phyloP scores from a whole-genome alignment of 2,888 invertebrate species.

The Tenthredo distinguenda region DNA sequence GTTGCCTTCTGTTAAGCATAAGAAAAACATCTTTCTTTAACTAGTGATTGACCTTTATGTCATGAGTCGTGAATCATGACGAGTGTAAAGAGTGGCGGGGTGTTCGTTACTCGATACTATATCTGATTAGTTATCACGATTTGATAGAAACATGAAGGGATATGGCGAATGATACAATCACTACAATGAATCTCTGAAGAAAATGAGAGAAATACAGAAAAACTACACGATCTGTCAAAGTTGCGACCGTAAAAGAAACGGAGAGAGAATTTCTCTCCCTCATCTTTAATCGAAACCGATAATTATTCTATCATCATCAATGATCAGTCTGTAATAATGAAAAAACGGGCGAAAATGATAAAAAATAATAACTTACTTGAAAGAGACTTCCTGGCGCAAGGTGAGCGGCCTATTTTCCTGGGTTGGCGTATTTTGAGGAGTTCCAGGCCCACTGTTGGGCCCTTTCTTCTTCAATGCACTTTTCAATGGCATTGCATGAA shows the following conservation, averaged over 20 bases:
- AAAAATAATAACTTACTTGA: constrained; percentile 83
- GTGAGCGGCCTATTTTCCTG: constrained; percentile 85
- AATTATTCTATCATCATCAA: neutral
- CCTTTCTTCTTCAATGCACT: constrained; percentile 93
- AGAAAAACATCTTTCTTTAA: constrained; percentile 76
- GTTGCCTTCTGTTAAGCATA: constrained; percentile 88
- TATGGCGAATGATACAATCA: constrained; percentile 49
- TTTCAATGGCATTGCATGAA: constrained; percentile 94
- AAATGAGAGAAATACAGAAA: neutral
- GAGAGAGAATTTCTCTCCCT: neutral
- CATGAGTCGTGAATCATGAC: constrained; percentile 55
- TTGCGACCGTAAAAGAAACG: neutral
- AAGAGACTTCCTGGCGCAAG: constrained; percentile 87
- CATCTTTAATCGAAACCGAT: neutral
- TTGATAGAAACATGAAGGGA: constrained; percentile 34
- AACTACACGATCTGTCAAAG: neutral
- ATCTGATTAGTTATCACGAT: neutral
- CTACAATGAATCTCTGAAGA: constrained; percentile 6
- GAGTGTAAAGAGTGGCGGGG: constrained; percentile 52
- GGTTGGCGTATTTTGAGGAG: constrained; percentile 85
- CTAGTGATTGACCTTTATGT: constrained; percentile 72
- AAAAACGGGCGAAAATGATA: neutral
- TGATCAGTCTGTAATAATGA: neutral
- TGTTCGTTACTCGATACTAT: constrained; percentile 35
- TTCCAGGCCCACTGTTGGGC: constrained; percentile 83